Evolutionary conservation across 35 echinoderm and acorn worm genomes (phyloP).

Genomic region (Eucidaris tribuloides): DNA sequence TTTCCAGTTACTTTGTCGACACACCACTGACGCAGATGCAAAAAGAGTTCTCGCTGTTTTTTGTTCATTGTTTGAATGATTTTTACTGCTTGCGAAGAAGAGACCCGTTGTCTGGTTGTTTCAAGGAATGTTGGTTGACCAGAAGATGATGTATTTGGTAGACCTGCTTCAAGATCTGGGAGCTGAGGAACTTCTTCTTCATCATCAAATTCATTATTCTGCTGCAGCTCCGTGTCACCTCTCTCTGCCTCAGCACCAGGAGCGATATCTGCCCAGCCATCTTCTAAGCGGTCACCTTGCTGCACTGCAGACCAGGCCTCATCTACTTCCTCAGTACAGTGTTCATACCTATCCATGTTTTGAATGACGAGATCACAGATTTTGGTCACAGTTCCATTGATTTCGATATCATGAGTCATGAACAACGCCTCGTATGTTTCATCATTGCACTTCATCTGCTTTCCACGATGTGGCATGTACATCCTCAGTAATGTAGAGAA

Average conservation of each 20-base stretch:
- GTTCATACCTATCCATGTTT: constrained; percentile 53
- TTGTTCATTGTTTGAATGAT: constrained; percentile 51
- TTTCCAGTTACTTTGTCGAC: constrained; percentile 38
- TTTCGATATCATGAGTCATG: not conserved
- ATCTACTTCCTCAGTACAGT: constrained; percentile 19
- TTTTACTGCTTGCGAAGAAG: constrained; percentile 18
- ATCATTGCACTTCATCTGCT: not conserved
- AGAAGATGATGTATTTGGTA: not conserved
- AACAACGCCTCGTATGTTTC: constrained; percentile 35
- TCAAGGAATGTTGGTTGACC: constrained; percentile 32
- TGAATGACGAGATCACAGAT: constrained; percentile 30
- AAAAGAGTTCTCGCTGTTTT: constrained; percentile 51
- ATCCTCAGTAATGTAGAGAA: not conserved
- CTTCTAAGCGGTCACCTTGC: constrained; percentile 17
- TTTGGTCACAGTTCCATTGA: not conserved
- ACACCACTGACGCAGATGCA: constrained; percentile 44
- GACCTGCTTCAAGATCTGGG: not conserved
- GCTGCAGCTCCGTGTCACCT: constrained; percentile 15
- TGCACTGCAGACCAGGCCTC: constrained; percentile 38
- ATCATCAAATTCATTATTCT: constrained; percentile 28
- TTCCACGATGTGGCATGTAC: constrained; percentile 2
- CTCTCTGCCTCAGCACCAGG: constrained; percentile 49
- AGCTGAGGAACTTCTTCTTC: constrained; percentile 29
- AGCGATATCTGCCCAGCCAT: constrained; percentile 56
- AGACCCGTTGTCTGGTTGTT: constrained; percentile 11